These are phyloP conservation scores for Linhomoeus sp. DNA, from an alignment of 2,888 invertebrate genomes.

Conservation along the genomic window DNA sequence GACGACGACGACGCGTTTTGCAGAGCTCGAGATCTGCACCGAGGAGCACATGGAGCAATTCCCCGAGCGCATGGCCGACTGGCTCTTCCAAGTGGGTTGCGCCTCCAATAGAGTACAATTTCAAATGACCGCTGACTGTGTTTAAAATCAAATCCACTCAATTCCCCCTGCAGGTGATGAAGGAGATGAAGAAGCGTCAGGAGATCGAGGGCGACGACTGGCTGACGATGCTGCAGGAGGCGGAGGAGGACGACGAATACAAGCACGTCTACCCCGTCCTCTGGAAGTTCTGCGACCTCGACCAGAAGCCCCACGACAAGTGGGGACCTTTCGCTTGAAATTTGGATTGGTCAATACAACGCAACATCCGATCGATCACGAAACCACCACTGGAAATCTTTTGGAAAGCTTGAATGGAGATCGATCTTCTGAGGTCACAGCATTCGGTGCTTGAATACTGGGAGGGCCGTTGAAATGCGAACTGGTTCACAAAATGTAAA, in stretches of 20 bases:
- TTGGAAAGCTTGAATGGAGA: too few relatives aligned
- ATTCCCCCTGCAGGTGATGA: background rate
- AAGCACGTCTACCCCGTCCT: constrained; percentile 56
- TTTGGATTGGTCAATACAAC: too few relatives aligned
- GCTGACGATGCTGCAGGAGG: constrained; percentile 64
- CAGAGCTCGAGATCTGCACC: constrained; percentile 41
- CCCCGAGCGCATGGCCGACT: constrained; percentile 86
- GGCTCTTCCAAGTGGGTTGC: constrained; percentile 76
- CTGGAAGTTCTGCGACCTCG: constrained; percentile 89
- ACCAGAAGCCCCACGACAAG: constrained; percentile 71
- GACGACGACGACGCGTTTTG: background rate
- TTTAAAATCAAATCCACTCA: background rate
- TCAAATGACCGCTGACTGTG: background rate
- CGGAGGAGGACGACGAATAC: constrained; percentile 40
- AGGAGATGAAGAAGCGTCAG: constrained; percentile 19
- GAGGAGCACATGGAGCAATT: constrained; percentile 77
- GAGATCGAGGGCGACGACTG: constrained; percentile 43
- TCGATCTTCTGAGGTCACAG: too few relatives aligned
- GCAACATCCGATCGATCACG: too few relatives aligned
- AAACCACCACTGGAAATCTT: too few relatives aligned
- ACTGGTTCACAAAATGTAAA: too few relatives aligned
- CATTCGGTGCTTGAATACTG: too few relatives aligned
- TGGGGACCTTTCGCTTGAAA: too few relatives aligned
- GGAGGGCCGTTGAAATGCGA: too few relatives aligned
- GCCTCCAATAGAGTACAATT: background rate